Evolutionary conservation across 2,113 vertebrate genomes (phyloP).

Genomic region (Cervus canadensis): DNA sequence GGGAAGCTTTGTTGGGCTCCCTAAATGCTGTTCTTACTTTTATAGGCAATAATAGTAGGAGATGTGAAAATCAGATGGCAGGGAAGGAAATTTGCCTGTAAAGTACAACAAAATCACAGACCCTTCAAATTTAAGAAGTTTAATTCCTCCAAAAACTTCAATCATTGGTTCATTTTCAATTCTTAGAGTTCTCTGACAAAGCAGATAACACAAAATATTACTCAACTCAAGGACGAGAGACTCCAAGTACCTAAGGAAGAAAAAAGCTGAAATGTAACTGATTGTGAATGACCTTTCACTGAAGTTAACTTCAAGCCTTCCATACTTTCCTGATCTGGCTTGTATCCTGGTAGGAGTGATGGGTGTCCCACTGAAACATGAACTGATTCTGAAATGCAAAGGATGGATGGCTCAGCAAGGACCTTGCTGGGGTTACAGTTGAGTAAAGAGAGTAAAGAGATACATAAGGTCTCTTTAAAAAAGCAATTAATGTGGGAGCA

Average conservation of each 20-base stretch:
- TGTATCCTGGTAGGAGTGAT: not conserved
- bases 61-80: slow-evolving; percentile 59
- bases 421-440: not conserved
- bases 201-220: not conserved
- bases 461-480: not conserved
- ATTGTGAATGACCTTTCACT: not conserved
- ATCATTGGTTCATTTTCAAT: not conserved
- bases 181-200: not conserved
- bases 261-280: not conserved
- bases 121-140: not conserved
- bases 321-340: not conserved
- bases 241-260: not conserved
- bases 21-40: slow-evolving; percentile 61
- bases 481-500: not conserved
- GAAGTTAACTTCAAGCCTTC: not conserved
- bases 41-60: slow-evolving; percentile 63
- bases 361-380: not conserved
- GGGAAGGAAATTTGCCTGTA: not conserved
- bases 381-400: not conserved
- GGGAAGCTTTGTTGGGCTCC: slow-evolving; percentile 61
- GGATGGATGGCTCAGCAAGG: not conserved
- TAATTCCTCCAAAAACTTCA: not conserved
- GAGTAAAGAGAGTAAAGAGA: not conserved
- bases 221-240: not conserved
- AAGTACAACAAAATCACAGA: not conserved